Percentiles rank a stretch among this genome's conserved stretches.
Evolutionary conservation across 2,797 vertebrate species (phyloP).

Genomic region (Coccyzus lansbergi): DNA sequence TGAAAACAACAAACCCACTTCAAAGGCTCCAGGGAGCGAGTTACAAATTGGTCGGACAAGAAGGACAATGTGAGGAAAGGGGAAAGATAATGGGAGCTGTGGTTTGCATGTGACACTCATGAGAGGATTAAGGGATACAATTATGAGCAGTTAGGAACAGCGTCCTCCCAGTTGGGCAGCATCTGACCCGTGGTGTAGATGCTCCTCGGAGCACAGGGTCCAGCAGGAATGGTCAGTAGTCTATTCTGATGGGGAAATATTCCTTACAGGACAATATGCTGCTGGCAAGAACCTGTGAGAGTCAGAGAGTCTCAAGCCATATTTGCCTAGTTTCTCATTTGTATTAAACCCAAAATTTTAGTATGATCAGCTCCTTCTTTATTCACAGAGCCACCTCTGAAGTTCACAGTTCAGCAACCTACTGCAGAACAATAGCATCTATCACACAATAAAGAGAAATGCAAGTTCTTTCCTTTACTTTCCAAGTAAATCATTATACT

Average conservation of each 20-base stretch:
- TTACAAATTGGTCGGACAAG: neutral
- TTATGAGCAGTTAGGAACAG: neutral
- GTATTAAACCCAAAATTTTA: neutral
- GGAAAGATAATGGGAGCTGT: neutral
- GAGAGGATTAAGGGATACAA: neutral
- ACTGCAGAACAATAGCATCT: neutral
- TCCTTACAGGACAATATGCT: neutral
- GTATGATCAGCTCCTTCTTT: neutral
- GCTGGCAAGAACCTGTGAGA: neutral
- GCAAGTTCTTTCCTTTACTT: neutral
- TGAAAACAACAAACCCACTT: conserved; percentile 41
- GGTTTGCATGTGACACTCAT: neutral
- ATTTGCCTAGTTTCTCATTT: neutral
- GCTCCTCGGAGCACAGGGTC: neutral
- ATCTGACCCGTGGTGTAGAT: neutral
- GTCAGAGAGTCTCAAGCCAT: neutral
- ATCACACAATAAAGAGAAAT: neutral
- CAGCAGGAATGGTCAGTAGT: neutral
- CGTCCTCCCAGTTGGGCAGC: neutral
- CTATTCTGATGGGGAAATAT: neutral
- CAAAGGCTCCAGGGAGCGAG: neutral
- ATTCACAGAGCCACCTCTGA: neutral
- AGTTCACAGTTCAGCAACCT: neutral
- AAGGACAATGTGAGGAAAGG: neutral
- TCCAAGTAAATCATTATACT: neutral